Conservation (phyloP, 2,113 vertebrate genomes). For the Oncorhynchus clarkii region DNA sequence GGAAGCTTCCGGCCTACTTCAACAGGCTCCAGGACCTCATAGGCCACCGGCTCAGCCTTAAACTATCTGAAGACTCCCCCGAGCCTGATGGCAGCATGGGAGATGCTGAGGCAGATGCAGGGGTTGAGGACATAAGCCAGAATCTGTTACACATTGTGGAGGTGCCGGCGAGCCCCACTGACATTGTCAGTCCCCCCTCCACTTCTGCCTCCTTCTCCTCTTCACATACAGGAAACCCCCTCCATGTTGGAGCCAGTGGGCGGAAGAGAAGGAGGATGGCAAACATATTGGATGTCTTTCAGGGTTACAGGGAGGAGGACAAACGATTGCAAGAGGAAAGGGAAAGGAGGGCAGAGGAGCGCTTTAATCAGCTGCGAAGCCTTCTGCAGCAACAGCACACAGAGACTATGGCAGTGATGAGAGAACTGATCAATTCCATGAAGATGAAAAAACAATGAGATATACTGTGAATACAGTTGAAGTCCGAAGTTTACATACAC, state of each 20-base stretch:
- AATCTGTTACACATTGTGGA: constrained; percentile 12
- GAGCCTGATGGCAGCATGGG: not conserved
- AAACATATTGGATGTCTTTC: constrained; percentile 5
- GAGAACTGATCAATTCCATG: constrained; percentile 14
- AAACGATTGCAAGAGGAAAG: constrained; percentile 6
- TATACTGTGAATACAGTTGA: not conserved
- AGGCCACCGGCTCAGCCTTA: constrained; percentile 14
- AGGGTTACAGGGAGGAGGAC: constrained; percentile 11
- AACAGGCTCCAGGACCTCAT: constrained; percentile 21
- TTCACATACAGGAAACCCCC: not conserved
- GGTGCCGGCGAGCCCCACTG: not conserved
- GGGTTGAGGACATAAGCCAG: not conserved
- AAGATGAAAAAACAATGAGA: not conserved
- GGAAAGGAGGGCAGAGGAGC: constrained; percentile 14
- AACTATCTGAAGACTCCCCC: not conserved
- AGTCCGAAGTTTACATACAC: too few species aligned
- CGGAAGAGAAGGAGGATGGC: not conserved
- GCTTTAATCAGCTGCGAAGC: constrained; percentile 8
- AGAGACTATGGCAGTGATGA: constrained; percentile 12
- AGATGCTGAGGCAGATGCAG: not conserved
- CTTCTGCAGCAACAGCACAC: constrained; percentile 13
- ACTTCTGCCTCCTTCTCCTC: not conserved
- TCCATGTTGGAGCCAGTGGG: not conserved
- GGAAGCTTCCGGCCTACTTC: constrained; percentile 20
- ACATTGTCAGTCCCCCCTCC: not conserved